These are phyloP conservation scores for Plusia festucae DNA, from an alignment of 2,888 invertebrate species.

Conservation along the genomic window DNA sequence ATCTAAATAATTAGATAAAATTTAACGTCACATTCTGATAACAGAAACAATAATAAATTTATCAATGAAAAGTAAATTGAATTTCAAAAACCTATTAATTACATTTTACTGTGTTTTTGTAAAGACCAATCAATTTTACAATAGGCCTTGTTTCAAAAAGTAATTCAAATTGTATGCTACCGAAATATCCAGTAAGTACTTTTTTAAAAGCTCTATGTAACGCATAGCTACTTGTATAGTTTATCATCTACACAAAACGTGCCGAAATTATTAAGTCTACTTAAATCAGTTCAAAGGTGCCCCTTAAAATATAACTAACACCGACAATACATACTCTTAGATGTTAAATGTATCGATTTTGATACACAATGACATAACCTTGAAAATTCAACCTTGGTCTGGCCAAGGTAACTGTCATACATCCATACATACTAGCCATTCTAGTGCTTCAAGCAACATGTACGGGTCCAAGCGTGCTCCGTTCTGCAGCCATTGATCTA, in stretches of 20 bases:
- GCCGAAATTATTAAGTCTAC: not conserved
- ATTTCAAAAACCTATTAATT: no score
- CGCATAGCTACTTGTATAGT: not conserved
- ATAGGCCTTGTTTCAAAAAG: not conserved
- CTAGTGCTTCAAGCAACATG: constrained; percentile 27
- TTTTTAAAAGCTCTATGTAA: not conserved
- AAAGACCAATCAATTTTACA: not conserved
- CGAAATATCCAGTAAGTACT: not conserved
- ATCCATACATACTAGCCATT: not conserved
- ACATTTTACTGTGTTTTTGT: no score
- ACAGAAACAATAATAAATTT: not conserved
- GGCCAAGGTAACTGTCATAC: constrained; percentile 3
- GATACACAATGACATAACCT: not conserved
- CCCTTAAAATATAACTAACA: constrained; percentile 7
- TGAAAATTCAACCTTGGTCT: not conserved
- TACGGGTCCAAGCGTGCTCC: constrained; percentile 51
- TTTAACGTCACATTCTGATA: not conserved
- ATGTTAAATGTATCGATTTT: not conserved
- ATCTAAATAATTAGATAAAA: not conserved
- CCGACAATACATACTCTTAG: not conserved
- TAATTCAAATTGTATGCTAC: no score
- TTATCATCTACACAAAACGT: not conserved
- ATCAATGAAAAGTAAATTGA: not conserved
- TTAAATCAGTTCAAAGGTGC: constrained; percentile 7
- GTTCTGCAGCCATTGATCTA: constrained; percentile 51